Evolutionary conservation across 2,888 invertebrate genomes (phyloP), one percentile per base, ranked within the genome.

Genomic region (Eupithecia insigniata): DNA sequence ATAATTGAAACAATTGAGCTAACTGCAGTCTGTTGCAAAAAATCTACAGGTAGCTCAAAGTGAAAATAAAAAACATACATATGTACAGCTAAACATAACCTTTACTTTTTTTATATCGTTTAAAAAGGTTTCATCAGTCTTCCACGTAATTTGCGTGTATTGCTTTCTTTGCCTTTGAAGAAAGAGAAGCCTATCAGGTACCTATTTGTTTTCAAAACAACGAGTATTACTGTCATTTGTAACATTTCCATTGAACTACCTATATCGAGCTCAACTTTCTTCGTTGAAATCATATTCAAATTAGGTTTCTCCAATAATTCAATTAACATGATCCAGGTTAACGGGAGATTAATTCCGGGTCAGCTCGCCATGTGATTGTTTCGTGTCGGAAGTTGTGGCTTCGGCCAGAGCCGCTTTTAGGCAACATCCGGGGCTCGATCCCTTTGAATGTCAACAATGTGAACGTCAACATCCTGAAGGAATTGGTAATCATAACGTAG

Each of bases 341-440:
- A 43, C 34, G 12, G 46, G 69, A 58, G 77, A 79, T 81, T 79
- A 81, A 73, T 81, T 81, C 80, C 82, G 77, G 80, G 79, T 81
- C 82, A 81, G 67, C 28, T 73, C 76, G 78, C 79, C 71, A 70
- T 72, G 73, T 81, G 80, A 81, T 81, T 79, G 81, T 82, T 79
- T 81, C 76, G 76, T 77, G 66, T 67, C 66, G 73, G 65, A 61
- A 69, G 71, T 69, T 22, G 55, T 28, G 65, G 68, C 62, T 46
- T 61, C 39, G 16, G 58, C 18, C 69, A 69, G 65, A 70, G 61
- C 7, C 67, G 32, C 18, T 39, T 62, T 62, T 34, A 34, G 62
- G 22, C 34, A 62, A 30, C 12, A n/a, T 61, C 58, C 28, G 16
- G 26, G 14, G 5, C 1, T 55, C 14, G 26, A 55, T 0, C 26